Percentiles rank a stretch among this genome's conserved stretches.
Conservation (phyloP, 2,113 vertebrate species). For the Perccottus glenii region DNA sequence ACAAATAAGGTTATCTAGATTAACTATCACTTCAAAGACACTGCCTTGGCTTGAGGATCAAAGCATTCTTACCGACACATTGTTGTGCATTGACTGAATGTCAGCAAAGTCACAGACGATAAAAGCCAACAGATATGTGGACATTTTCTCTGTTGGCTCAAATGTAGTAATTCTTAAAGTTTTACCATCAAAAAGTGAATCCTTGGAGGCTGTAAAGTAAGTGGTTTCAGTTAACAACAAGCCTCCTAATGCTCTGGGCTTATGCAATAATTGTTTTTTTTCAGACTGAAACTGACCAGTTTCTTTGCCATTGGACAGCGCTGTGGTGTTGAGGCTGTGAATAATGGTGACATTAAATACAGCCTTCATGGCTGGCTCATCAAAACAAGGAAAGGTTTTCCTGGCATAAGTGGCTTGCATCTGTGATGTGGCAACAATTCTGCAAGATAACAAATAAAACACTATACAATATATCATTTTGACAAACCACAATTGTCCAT, state of each 20-base stretch:
- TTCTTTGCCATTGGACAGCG: constrained; percentile 87
- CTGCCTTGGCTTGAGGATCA: not conserved
- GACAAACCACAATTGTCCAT: not conserved
- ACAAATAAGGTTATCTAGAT: not conserved
- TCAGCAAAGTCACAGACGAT: constrained; percentile 83
- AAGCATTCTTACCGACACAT: constrained; percentile 72
- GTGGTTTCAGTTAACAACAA: not conserved
- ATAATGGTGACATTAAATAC: constrained; percentile 84
- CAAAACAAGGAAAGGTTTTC: constrained; percentile 95
- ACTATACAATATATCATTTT: not conserved
- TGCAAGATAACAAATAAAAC: constrained; percentile 58
- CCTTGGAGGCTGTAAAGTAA: constrained; percentile 37
- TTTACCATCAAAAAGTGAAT: rapidly evolving
- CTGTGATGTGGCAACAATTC: constrained; percentile 92
- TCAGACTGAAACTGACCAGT: constrained; percentile 36
- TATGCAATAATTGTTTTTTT: not conserved
- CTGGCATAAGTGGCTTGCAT: constrained; percentile 90
- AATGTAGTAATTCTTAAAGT: constrained; percentile 72
- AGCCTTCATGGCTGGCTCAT: constrained; percentile 95
- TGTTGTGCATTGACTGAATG: rapidly evolving
- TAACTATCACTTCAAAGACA: not conserved
- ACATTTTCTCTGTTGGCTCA: constrained; percentile 84
- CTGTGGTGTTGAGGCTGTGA: constrained; percentile 53
- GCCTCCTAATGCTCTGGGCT: not conserved
- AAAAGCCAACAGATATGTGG: constrained; percentile 92